Base-by-base conservation (phyloP, 2,113 vertebrate genomes). In the Henicopernis longicauda region DNA sequence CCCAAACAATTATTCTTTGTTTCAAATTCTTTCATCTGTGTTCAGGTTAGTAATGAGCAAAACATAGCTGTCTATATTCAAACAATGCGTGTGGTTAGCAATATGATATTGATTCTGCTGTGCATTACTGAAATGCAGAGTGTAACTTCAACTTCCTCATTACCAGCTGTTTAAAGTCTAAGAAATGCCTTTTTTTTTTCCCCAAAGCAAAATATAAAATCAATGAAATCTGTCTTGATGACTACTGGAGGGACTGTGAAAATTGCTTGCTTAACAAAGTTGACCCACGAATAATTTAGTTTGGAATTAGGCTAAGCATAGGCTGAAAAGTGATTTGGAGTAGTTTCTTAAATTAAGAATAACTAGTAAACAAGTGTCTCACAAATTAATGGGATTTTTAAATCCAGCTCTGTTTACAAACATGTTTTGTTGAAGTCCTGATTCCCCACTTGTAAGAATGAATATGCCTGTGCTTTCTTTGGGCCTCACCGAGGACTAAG, bases 1-100 rank as follows among this genome's bases (percentile, higher is more conserved):
- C 78, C 91, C 36, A 58, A 94, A 93, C 93, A 97, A 96, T 91
- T 93, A 87, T 86, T 93, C 95, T 95, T 95, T 89, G 58, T 77
- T 86, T 65, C 85, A 94, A 40, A 71, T 92, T 71, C 74, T 90
- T 95, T 96, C 86, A 59, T 96, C n/a, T 78, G 66, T 73, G 47
- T 52, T 95, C 82, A 89, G 66, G 54, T 94, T 96, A 82, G 50
- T 65, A 90, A 70, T 80, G 65, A 95, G 92, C n/a, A 54, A 86
- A 78, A 86, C 87, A 80, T 42, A 3, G 0, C 84, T 62, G 57
- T 70, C 82, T 94, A 0, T 73, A 18, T 82, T 96, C 55, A 92
- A 88, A 85, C 87, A 72, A 36, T 62, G 49, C 2, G 0, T 27
- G 26, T 34, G 59, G 45, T 42, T 82, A 82, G 71, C 65, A 77